Evolutionary conservation across 2,113 vertebrate genomes (phyloP).

Genomic region (Salvator merianae): DNA sequence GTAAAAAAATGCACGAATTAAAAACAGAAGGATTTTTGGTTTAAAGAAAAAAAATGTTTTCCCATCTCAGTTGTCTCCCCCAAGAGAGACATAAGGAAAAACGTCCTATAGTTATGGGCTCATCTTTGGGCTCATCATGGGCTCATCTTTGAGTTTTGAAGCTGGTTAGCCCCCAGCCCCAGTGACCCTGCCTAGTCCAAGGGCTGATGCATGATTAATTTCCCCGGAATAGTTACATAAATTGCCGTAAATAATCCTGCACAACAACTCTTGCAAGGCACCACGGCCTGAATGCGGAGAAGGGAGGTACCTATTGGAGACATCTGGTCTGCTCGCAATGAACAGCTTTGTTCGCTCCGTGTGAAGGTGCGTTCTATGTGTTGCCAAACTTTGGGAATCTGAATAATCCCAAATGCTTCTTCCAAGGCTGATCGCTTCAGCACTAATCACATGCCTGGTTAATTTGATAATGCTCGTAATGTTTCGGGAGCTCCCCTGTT

Average conservation of each 20-base stretch:
- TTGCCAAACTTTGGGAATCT: conserved; percentile 68
- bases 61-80: too few relatives aligned
- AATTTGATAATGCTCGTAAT: conserved; percentile 75
- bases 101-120: too few relatives aligned
- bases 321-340: background rate
- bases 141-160: background rate
- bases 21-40: too few relatives aligned
- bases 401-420: conserved; percentile 65
- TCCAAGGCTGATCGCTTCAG: conserved; percentile 74
- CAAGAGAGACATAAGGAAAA: too few relatives aligned
- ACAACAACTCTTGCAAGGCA: background rate
- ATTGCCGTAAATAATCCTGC: conserved; percentile 32
- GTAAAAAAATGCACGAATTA: too few relatives aligned
- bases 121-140: background rate
- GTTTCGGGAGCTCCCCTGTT: conserved; percentile 56
- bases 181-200: too few relatives aligned
- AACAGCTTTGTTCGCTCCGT: background rate
- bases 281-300: background rate
- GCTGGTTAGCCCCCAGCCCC: accelerated
- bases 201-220: background rate
- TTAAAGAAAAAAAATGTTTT: too few relatives aligned
- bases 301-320: background rate
- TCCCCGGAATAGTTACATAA: background rate
- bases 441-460: conserved; percentile 83
- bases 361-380: accelerated